Evolutionary conservation across 2,797 vertebrate species (phyloP).

Genomic region (Paedocypris micromegethes): DNA sequence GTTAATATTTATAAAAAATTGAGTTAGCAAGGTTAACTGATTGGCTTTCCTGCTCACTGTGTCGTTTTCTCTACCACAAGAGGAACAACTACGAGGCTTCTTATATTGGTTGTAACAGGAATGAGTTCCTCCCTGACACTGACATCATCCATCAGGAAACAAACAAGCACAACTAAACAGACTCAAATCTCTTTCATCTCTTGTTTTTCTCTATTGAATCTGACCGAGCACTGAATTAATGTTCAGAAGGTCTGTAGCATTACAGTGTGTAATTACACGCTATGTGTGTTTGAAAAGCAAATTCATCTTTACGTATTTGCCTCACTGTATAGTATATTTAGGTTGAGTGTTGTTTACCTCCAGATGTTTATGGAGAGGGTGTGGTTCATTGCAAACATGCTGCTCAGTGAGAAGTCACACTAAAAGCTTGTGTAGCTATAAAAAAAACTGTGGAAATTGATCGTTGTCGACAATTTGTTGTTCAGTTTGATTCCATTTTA

Average conservation of each 20-base stretch:
- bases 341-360: no score
- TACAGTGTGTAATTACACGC: no score
- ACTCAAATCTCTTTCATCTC: background rate
- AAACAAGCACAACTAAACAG: background rate
- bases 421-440: background rate
- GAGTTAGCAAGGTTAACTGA: background rate
- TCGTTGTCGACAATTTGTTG: no score
- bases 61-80: background rate
- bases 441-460: no score
- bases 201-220: no score
- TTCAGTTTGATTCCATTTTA: no score
- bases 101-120: constrained; percentile 17
- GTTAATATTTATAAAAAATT: background rate
- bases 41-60: background rate
- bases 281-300: no score
- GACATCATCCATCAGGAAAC: constrained; percentile 28
- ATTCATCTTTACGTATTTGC: no score
- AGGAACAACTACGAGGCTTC: constrained; percentile 34
- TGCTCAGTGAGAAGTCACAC: background rate
- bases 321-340: no score
- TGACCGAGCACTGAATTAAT: no score
- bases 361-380: constrained; percentile 7
- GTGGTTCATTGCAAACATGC: constrained; percentile 1
- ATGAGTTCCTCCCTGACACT: constrained; percentile 36
- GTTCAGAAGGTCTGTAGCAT: no score